Conservation (phyloP, 2,888 invertebrate species). For the Leptopilina myrica region DNA sequence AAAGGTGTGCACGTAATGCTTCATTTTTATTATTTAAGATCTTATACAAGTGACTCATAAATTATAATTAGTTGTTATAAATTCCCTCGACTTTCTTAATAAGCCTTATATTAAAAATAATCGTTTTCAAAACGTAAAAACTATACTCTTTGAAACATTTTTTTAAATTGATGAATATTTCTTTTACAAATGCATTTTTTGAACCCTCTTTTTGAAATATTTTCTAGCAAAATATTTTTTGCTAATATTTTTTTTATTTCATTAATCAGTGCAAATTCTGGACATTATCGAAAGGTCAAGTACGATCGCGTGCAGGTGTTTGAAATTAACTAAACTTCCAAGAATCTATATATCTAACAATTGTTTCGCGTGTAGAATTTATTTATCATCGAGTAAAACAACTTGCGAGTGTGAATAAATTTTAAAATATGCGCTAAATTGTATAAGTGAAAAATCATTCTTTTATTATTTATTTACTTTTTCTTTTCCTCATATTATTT, state of each 20-base stretch:
- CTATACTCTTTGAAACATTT: not conserved
- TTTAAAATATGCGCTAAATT: too few species aligned
- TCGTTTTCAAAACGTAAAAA: not conserved
- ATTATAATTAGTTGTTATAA: constrained; percentile 17
- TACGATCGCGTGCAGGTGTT: constrained; percentile 27
- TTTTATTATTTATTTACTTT: too few species aligned
- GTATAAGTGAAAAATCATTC: too few species aligned
- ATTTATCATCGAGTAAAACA: too few species aligned
- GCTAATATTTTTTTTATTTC: not conserved
- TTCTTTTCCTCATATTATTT: not conserved
- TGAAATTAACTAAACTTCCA: constrained; percentile 10
- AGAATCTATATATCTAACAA: not conserved
- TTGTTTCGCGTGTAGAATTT: not conserved
- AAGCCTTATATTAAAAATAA: not conserved
- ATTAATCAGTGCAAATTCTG: not conserved
- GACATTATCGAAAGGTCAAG: constrained; percentile 1
- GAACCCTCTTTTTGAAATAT: too few species aligned
- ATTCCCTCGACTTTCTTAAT: not conserved
- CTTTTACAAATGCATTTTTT: too few species aligned
- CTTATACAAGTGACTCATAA: not conserved
- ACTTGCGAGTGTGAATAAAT: too few species aligned
- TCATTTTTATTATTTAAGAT: not conserved
- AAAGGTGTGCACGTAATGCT: not conserved
- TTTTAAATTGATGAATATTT: not conserved
- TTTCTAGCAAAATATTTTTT: too few species aligned